A percentile compares a stretch with the other conserved stretches of the same genome.
phyloP scores from a whole-genome alignment of 2,888 invertebrate genomes.

The Timema cristinae region DNA sequence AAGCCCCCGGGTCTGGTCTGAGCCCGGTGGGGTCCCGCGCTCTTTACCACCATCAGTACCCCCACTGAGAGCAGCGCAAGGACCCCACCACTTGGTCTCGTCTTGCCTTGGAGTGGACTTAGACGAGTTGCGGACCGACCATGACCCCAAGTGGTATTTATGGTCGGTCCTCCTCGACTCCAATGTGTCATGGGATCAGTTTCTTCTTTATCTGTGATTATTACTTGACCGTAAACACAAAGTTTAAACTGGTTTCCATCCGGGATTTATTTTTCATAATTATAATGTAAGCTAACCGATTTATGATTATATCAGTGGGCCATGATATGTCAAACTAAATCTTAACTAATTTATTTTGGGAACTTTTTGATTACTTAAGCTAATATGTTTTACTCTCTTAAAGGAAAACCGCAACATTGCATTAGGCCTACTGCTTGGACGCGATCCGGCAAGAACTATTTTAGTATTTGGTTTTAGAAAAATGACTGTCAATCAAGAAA shows the following conservation, averaged over 20 bases:
- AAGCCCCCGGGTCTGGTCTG: conserved; percentile 72
- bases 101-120: background rate
- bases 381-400: too few relatives aligned
- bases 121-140: too few relatives aligned
- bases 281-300: too few relatives aligned
- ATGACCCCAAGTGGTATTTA: background rate
- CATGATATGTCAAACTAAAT: too few relatives aligned
- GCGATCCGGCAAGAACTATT: too few relatives aligned
- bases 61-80: conserved; percentile 26
- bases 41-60: conserved; percentile 30
- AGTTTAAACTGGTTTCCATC: conserved; percentile 22
- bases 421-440: too few relatives aligned
- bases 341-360: too few relatives aligned
- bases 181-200: conserved; percentile 29
- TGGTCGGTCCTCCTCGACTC: conserved; percentile 9
- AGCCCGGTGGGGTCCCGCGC: conserved; percentile 68
- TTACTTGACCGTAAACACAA: conserved; percentile 12
- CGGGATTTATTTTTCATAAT: background rate
- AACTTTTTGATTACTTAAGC: too few relatives aligned
- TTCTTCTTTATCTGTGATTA: conserved; percentile 24
- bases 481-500: too few relatives aligned
- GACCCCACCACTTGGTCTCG: conserved; percentile 21
- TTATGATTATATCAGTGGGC: too few relatives aligned
- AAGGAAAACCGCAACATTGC: too few relatives aligned
- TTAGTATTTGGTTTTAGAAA: too few relatives aligned